Conservation (phyloP, 2,797 vertebrate genomes). For the Pogoniulus pusillus region DNA sequence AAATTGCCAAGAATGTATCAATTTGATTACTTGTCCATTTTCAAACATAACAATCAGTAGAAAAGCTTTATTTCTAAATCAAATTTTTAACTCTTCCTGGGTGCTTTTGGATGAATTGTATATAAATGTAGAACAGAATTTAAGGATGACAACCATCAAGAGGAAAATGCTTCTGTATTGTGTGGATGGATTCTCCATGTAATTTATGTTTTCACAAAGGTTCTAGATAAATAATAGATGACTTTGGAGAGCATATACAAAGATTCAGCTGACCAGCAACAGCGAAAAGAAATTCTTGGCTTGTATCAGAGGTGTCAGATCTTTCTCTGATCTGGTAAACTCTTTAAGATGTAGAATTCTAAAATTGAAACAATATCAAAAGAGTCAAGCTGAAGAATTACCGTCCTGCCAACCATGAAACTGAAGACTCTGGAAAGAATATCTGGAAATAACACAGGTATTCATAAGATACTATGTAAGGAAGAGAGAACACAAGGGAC, state of each 20-base stretch:
- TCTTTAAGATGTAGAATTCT: background rate
- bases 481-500: background rate
- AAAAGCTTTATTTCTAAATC: background rate
- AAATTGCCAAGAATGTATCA: background rate
- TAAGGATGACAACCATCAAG: background rate
- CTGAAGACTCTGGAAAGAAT: background rate
- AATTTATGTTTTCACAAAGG: background rate
- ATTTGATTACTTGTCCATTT: background rate
- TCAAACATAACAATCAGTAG: background rate
- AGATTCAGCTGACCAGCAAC: background rate
- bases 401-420: background rate
- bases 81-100: background rate
- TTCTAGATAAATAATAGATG: background rate
- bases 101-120: too few species aligned
- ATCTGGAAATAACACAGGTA: background rate
- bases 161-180: background rate
- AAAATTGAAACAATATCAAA: background rate
- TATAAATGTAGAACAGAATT: background rate
- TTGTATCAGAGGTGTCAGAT: background rate
- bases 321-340: background rate
- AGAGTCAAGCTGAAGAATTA: background rate
- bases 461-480: background rate
- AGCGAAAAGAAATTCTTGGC: background rate
- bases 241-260: accelerated
- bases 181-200: too few species aligned